Percentiles rank a stretch among this genome's conserved stretches.
Evolutionary conservation across 2,113 vertebrate species (phyloP).

Genomic region (Nematolebias whitei): DNA sequence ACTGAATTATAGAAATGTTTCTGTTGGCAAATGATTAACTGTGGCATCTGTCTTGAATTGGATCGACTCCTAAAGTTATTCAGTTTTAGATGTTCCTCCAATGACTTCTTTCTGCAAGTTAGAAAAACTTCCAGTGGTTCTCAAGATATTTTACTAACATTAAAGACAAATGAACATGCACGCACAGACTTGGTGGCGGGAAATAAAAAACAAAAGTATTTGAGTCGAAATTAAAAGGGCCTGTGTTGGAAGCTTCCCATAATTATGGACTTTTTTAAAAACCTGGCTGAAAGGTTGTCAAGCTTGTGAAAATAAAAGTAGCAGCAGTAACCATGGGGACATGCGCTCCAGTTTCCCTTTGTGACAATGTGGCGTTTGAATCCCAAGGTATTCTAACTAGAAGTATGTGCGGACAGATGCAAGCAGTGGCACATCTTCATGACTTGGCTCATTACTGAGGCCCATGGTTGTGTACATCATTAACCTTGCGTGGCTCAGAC

Average conservation of each 20-base stretch:
- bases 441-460: constrained; percentile 70
- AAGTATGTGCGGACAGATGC: constrained; percentile 42
- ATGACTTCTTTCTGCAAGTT: too few relatives aligned
- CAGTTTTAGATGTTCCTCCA: too few relatives aligned
- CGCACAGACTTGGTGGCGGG: too few relatives aligned
- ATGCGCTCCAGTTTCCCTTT: constrained; percentile 12
- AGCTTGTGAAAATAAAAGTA: constrained; percentile 10
- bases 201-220: too few relatives aligned
- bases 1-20: too few relatives aligned
- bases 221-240: constrained; percentile 3
- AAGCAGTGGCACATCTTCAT: constrained; percentile 56
- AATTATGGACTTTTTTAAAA: constrained; percentile 24
- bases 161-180: too few relatives aligned
- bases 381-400: constrained; percentile 51
- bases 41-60: too few relatives aligned
- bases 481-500: constrained; percentile 81
- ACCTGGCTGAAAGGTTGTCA: neutral
- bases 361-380: constrained; percentile 44
- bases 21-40: too few relatives aligned
- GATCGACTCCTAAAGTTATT: too few relatives aligned
- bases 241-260: neutral
- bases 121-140: too few relatives aligned
- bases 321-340: constrained; percentile 47
- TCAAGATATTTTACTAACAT: too few relatives aligned
- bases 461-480: constrained; percentile 75